Evolutionary conservation across 2,888 invertebrate genomes (phyloP).

Genomic region (Amphimallon solstitiale): DNA sequence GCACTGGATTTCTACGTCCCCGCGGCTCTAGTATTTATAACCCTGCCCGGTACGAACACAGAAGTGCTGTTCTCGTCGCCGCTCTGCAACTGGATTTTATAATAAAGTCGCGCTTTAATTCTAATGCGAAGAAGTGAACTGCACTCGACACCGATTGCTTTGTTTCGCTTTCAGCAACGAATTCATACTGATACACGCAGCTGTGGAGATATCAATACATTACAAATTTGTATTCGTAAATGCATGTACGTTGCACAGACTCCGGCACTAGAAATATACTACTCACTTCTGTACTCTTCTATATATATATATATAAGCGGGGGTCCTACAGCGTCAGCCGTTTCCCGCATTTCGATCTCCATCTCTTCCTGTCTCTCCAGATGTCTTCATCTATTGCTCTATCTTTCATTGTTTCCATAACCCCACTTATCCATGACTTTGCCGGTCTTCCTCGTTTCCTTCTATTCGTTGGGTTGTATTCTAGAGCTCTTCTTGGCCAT

Average conservation of each 20-base stretch:
- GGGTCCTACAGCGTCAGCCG: too few species aligned
- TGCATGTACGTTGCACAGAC: not conserved
- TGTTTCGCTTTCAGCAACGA: not conserved
- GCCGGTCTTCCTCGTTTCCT: too few species aligned
- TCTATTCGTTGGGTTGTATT: too few species aligned
- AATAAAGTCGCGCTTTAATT: constrained; percentile 20
- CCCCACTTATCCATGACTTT: too few species aligned
- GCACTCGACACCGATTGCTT: not conserved
- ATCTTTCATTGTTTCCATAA: too few species aligned
- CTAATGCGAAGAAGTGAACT: constrained; percentile 6
- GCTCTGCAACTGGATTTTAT: not conserved
- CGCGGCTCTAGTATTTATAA: constrained; percentile 21
- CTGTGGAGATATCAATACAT: not conserved
- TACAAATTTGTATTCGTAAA: not conserved
- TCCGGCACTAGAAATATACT: too few species aligned
- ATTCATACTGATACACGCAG: not conserved
- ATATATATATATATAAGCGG: too few species aligned
- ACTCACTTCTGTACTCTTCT: too few species aligned
- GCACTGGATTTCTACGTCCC: constrained; percentile 13
- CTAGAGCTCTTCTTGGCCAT: too few species aligned
- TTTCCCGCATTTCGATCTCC: too few species aligned
- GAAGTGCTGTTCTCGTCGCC: not conserved
- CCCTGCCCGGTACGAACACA: not conserved
- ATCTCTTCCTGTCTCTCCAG: too few species aligned
- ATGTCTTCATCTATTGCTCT: too few species aligned